Base-by-base conservation (phyloP, 2,113 vertebrate genomes). In the Aptenodytes forsteri region DNA sequence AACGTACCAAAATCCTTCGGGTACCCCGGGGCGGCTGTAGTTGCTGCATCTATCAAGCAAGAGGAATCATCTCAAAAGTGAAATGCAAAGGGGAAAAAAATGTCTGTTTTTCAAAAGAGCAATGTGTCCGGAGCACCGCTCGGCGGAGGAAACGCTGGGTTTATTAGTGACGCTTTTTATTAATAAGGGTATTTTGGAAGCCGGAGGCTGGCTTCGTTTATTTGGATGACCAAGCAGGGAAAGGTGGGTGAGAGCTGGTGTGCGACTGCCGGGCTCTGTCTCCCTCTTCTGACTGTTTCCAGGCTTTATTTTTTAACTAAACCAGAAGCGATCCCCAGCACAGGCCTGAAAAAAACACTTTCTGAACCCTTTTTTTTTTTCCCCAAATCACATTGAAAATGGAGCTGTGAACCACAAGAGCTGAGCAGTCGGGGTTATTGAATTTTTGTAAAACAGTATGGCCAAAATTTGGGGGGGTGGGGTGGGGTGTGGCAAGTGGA, bases 101-200 rank as follows among this genome's bases (percentile, higher is more conserved):
- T 5, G 1, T 10, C 30, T 2, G 0, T 18, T 65, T 73, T 65
- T 40, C 30, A 14, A 3, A 13, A 11, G 17, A 19, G 13, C 3
- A 0, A 42, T 3, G 9, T 32, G 13, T 29, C 64, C 26, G 36
- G 71, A 32, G 50, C 7, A 2, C 49, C 3, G 1, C 54, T 81
- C 0, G 0, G 34, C 0, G 2, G 10, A 22, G 34, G 64, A 21
- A n/a, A 10, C 2, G 1, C 15, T 1, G 22, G 16, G 2, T 14
- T 83, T 46, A 3, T 71, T 7, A 13, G 2, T 0, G 15, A 3
- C 0, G 0, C 2, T 44, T 23, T 38, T 8, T 27, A 2, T 49
- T 4, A 2, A 4, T 25, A 2, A 62, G 26, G 25, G 5, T 6
- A 0, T 55, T 46, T 30, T 15, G 27, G 82, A 15, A 50, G 36